Percentiles rank a stretch among this genome's conserved stretches.
These are phyloP conservation scores for Phrynosoma blainvillii DNA, from an alignment of 2,113 vertebrate genomes.

Conservation along the genomic window DNA sequence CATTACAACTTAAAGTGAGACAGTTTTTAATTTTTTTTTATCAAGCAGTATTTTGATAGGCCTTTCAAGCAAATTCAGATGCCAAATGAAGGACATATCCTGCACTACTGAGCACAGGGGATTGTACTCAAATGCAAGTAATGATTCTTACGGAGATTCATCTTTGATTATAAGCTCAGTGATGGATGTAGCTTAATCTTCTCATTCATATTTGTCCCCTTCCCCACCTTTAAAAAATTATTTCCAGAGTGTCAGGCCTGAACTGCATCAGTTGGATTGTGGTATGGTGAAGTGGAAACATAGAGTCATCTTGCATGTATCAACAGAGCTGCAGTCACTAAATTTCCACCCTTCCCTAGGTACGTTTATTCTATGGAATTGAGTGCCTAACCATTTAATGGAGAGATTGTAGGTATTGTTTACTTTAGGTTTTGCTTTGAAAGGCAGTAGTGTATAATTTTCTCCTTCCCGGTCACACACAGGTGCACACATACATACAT, in stretches of 20 bases:
- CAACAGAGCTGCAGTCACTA: background rate
- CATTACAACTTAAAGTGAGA: background rate
- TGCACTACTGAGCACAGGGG: background rate
- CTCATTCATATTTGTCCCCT: background rate
- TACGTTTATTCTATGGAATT: background rate
- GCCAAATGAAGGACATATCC: too few relatives aligned
- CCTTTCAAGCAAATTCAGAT: background rate
- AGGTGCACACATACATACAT: background rate
- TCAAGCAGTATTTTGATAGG: background rate
- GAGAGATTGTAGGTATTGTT: too few relatives aligned
- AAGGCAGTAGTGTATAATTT: background rate
- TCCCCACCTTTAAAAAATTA: background rate
- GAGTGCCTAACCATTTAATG: background rate
- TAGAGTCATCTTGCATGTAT: background rate
- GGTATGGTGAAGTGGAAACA: background rate
- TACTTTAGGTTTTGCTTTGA: background rate
- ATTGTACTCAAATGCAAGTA: background rate
- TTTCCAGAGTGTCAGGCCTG: background rate
- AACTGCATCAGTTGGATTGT: background rate
- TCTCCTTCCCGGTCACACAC: background rate
- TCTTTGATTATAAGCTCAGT: background rate
- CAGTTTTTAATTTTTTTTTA: background rate
- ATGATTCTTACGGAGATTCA: background rate
- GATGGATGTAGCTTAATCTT: background rate
- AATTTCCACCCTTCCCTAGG: background rate